Conservation (phyloP, 2,797 vertebrate genomes). For the Melanotaenia maccullochi region DNA sequence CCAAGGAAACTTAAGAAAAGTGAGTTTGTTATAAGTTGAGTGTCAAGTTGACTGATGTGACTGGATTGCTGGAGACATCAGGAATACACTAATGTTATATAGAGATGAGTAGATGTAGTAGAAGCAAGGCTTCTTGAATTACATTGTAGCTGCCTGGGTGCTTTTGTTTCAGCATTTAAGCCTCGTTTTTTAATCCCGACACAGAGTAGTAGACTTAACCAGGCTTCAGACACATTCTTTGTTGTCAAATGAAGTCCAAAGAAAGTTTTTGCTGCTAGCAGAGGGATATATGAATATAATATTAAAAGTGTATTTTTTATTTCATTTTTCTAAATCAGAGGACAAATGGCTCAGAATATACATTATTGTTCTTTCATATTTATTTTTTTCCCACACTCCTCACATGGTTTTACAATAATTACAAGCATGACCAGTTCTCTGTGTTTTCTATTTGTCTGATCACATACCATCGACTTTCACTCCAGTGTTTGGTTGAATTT, state of each 20-base stretch:
- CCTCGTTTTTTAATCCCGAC: background rate
- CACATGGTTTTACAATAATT: background rate
- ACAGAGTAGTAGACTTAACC: background rate
- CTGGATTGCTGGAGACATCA: background rate
- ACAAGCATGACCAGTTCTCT: background rate
- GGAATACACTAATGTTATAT: background rate
- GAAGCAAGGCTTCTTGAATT: background rate
- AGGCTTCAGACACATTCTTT: too few species aligned
- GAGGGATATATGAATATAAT: background rate
- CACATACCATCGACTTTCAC: background rate
- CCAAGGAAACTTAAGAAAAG: background rate
- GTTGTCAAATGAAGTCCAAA: too few species aligned
- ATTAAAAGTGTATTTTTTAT: background rate
- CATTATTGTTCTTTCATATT: background rate
- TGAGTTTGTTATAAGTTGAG: background rate
- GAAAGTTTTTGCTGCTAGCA: too few species aligned
- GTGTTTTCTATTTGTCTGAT: background rate
- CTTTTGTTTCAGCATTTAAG: background rate
- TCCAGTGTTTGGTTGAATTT: constrained; percentile 3
- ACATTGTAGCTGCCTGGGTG: background rate
- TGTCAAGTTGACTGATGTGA: background rate
- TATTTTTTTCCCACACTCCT: background rate
- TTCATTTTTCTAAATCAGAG: background rate
- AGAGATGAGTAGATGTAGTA: background rate
- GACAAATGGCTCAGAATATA: background rate